Percentiles rank a stretch among this genome's conserved stretches.
phyloP scores from a whole-genome alignment of 1,140 invertebrate genomes.

The Hydropsyche tenuis region DNA sequence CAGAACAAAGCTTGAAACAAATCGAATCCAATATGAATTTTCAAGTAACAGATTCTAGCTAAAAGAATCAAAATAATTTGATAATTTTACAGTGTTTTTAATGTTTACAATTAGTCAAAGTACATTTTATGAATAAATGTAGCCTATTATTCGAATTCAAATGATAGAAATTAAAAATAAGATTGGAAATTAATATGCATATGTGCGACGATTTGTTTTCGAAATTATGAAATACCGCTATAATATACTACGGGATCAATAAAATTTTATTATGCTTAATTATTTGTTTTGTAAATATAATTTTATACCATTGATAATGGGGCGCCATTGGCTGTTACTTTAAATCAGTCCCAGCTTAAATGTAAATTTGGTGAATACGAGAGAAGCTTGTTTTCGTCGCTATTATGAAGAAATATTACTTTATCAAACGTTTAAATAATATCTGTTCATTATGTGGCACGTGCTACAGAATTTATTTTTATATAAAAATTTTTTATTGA shows the following conservation, averaged over 20 bases:
- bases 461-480: slow-evolving; percentile 1
- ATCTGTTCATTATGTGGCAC: slow-evolving; percentile 12
- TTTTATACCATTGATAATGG: slow-evolving; percentile 9
- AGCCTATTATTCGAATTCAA: too few relatives aligned
- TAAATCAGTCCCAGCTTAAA: background rate
- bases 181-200: too few relatives aligned
- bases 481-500: background rate
- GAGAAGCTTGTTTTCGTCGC: slow-evolving; percentile 18
- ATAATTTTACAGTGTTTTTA: too few relatives aligned
- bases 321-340: slow-evolving; percentile 15
- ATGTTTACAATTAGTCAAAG: too few relatives aligned
- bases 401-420: slow-evolving; percentile 1
- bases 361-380: slow-evolving; percentile 17
- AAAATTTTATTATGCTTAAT: slow-evolving; percentile 23
- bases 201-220: too few relatives aligned
- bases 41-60: too few relatives aligned
- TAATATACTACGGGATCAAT: background rate
- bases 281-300: slow-evolving; percentile 18
- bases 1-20: too few relatives aligned
- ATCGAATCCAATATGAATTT: too few relatives aligned
- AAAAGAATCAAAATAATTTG: too few relatives aligned
- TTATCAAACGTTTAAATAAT: slow-evolving; percentile 23
- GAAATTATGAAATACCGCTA: too few relatives aligned
- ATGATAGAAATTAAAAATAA: too few relatives aligned
- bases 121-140: too few relatives aligned